phyloP scores from a whole-genome alignment of 2,797 vertebrate species.

The Galaxias olidus region DNA sequence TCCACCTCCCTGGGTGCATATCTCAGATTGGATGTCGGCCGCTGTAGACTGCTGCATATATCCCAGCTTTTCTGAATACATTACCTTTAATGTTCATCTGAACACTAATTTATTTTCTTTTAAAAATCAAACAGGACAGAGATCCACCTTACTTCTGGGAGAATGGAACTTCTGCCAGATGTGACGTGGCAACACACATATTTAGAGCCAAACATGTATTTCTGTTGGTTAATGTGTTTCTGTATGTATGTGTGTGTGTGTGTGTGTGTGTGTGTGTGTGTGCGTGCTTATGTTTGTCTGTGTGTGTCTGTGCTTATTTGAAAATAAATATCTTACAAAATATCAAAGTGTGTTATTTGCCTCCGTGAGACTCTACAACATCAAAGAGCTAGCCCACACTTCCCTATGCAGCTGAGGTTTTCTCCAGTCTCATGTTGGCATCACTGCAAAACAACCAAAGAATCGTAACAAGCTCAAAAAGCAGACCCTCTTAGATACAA shows the following conservation, averaged over 20 bases:
- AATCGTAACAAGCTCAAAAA: slow-evolving; percentile 38
- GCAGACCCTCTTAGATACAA: slow-evolving; percentile 58
- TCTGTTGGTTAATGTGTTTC: not conserved
- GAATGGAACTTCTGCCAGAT: slow-evolving; percentile 40
- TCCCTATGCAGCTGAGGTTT: slow-evolving; percentile 56
- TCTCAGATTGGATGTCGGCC: slow-evolving; percentile 75
- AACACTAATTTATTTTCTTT: slow-evolving; percentile 76
- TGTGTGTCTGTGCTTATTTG: not conserved
- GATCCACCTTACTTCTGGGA: slow-evolving; percentile 31
- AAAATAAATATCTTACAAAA: slow-evolving; percentile 60
- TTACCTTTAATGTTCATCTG: slow-evolving; percentile 71
- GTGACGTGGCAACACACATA: slow-evolving; percentile 39
- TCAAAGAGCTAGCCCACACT: slow-evolving; percentile 63
- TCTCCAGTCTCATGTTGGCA: slow-evolving; percentile 39
- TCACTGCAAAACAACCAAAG: slow-evolving; percentile 1
- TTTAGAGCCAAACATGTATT: slow-evolving; percentile 31
- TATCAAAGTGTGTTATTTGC: slow-evolving; percentile 76
- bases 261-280: slow-evolving; percentile 1
- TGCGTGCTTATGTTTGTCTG: not conserved
- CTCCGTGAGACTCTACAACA: slow-evolving; percentile 65
- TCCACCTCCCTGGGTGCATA: slow-evolving; percentile 45
- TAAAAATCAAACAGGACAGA: slow-evolving; percentile 61
- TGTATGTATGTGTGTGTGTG: not conserved
- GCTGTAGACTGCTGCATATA: slow-evolving; percentile 76
- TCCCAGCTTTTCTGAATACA: slow-evolving; percentile 76